A percentile compares a stretch with the other conserved stretches of the same genome.
phyloP scores from a whole-genome alignment of 2,888 invertebrate genomes.

The Lordiphosa andalusiaca region DNA sequence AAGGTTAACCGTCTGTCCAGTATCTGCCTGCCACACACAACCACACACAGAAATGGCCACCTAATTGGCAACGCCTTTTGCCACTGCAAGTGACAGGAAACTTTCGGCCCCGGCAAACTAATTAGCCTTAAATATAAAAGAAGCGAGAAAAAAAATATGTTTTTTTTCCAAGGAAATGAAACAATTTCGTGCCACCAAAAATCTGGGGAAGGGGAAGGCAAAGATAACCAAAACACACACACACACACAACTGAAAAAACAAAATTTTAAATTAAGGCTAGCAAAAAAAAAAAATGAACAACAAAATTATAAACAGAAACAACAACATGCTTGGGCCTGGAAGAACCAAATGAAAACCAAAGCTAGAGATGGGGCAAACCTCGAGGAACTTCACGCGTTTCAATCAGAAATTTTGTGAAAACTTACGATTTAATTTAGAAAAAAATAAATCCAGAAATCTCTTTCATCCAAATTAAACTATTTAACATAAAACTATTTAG shows the following conservation, averaged over 20 bases:
- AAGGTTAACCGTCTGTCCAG: slow-evolving; percentile 35
- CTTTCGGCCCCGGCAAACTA: slow-evolving; percentile 64
- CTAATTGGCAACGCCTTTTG: slow-evolving; percentile 71
- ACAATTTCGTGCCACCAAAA: slow-evolving; percentile 58
- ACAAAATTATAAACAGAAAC: slow-evolving; percentile 15
- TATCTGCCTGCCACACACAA: slow-evolving; percentile 4
- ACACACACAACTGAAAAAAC: slow-evolving; percentile 36
- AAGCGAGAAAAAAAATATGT: slow-evolving; percentile 16
- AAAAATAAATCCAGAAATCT: too few species aligned
- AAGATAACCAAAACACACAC: slow-evolving; percentile 29
- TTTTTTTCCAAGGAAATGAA: slow-evolving; percentile 69
- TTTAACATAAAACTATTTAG: too few species aligned
- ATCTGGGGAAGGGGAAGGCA: slow-evolving; percentile 10
- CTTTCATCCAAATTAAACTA: too few species aligned
- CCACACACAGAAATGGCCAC: slow-evolving; percentile 30
- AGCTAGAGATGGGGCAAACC: slow-evolving; percentile 2
- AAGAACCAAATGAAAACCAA: neutral
- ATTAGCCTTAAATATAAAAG: slow-evolving; percentile 62
- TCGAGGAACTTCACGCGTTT: neutral
- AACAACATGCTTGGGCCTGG: slow-evolving; percentile 36
- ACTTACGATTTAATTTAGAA: too few species aligned
- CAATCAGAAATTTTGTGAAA: too few species aligned
- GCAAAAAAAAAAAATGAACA: slow-evolving; percentile 30
- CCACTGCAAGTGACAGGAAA: slow-evolving; percentile 70
- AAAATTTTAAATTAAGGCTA: slow-evolving; percentile 56